Conservation (phyloP, 2,888 invertebrate genomes). For the Cephonodes hylas region DNA sequence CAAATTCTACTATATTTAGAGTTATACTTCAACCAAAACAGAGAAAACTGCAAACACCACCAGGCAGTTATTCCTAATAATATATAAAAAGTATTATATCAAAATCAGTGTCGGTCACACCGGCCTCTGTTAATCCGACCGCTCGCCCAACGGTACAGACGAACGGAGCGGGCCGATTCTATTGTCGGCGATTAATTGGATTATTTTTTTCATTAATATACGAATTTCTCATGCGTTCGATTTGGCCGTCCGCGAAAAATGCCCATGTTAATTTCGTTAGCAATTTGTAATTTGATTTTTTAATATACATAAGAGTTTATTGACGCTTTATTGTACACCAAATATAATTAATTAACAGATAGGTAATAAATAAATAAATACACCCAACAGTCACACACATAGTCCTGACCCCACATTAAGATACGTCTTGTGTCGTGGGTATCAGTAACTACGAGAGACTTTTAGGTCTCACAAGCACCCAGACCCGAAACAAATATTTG, state of each 20-base stretch:
- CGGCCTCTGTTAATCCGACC: constrained; percentile 8
- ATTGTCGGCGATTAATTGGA: constrained; percentile 29
- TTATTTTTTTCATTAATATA: constrained; percentile 22
- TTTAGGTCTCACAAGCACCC: too few relatives aligned
- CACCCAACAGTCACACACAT: too few relatives aligned
- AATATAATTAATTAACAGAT: too few relatives aligned
- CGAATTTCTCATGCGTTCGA: constrained; percentile 5
- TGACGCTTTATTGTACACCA: not conserved
- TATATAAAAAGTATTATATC: not conserved
- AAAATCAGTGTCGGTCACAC: not conserved
- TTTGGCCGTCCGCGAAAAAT: constrained; percentile 13
- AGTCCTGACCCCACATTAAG: too few relatives aligned
- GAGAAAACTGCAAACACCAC: not conserved
- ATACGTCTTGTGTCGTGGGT: too few relatives aligned
- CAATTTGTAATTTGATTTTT: not conserved
- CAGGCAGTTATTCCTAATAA: not conserved
- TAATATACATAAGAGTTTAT: not conserved
- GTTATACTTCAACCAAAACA: not conserved
- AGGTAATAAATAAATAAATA: too few relatives aligned
- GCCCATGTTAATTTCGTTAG: not conserved
- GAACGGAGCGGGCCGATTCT: constrained; percentile 26
- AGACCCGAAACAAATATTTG: too few relatives aligned
- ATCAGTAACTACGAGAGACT: too few relatives aligned
- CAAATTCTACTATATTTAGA: too few relatives aligned
- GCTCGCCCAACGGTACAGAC: constrained; percentile 11